Percentiles rank a stretch among this genome's conserved stretches.
phyloP scores from a whole-genome alignment of 2,797 vertebrate species.

The Coccyzus lansbergi region DNA sequence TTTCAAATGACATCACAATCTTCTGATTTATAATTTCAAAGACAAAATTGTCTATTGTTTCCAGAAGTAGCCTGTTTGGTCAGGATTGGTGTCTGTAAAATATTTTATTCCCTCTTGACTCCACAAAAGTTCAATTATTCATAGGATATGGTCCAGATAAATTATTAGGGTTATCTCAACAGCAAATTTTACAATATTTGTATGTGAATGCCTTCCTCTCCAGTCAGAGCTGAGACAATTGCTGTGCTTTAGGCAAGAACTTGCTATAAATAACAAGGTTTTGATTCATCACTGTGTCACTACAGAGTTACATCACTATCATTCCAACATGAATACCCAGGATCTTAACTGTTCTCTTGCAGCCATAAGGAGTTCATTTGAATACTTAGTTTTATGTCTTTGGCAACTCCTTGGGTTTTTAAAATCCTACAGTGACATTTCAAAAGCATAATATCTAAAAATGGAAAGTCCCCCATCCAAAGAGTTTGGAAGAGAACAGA shows the following conservation, averaged over 20 bases:
- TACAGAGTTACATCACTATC: not conserved
- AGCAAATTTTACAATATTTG: not conserved
- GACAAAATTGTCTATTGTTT: not conserved
- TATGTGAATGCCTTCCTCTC: not conserved
- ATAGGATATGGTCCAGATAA: not conserved
- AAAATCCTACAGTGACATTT: not conserved
- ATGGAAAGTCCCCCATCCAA: not conserved
- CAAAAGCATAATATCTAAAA: constrained; percentile 16
- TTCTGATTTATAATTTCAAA: constrained; percentile 46
- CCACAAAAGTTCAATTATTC: not conserved
- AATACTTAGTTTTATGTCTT: not conserved
- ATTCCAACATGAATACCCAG: not conserved
- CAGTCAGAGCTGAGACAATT: not conserved
- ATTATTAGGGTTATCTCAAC: not conserved
- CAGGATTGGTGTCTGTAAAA: not conserved
- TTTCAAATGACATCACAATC: not conserved
- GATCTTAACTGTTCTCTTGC: not conserved
- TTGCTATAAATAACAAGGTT: not conserved
- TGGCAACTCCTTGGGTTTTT: not conserved
- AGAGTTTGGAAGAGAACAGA: not conserved
- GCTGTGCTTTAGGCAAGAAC: not conserved
- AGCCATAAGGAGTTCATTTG: not conserved
- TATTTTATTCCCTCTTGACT: not conserved
- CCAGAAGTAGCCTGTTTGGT: not conserved
- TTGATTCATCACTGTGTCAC: not conserved